Conservation (phyloP, 1,140 invertebrate genomes). For the Drosophila triauraria region DNA sequence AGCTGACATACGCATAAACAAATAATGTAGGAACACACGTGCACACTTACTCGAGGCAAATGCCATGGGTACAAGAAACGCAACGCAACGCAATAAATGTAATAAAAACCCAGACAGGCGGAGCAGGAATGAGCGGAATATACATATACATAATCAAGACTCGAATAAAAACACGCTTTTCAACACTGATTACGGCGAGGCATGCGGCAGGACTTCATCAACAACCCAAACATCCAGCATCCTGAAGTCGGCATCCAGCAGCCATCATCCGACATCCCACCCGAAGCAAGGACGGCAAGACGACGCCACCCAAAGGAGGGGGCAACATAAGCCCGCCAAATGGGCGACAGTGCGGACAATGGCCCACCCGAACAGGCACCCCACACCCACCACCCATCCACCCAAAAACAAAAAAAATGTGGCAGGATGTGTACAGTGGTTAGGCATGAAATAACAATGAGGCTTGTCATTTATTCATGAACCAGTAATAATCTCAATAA, state of each 20-base stretch:
- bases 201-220: slow-evolving; percentile 65
- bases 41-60: slow-evolving; percentile 23
- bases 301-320: slow-evolving; percentile 26
- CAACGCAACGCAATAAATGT: slow-evolving; percentile 58
- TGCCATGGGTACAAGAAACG: slow-evolving; percentile 42
- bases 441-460: slow-evolving; percentile 28
- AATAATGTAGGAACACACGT: slow-evolving; percentile 33
- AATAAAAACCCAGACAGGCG: slow-evolving; percentile 62
- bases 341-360: slow-evolving; percentile 58
- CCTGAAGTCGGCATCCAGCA: slow-evolving; percentile 2
- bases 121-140: slow-evolving; percentile 13
- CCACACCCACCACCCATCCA: not conserved
- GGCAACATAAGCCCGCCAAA: slow-evolving; percentile 54
- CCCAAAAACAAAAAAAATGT: slow-evolving; percentile 1
- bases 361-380: slow-evolving; percentile 7
- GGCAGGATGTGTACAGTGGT: slow-evolving; percentile 24
- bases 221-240: slow-evolving; percentile 3
- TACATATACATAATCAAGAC: slow-evolving; percentile 36
- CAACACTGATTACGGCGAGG: slow-evolving; percentile 69
- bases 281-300: slow-evolving; percentile 31
- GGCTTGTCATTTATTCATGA: slow-evolving; percentile 35
- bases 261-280: slow-evolving; percentile 2
- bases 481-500: slow-evolving; percentile 41
- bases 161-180: slow-evolving; percentile 62
- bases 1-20: slow-evolving; percentile 43